Percentiles rank a stretch among this genome's conserved stretches.
Evolutionary conservation across 2,113 vertebrate genomes (phyloP).

Genomic region (Tenebrosternarchus preto): DNA sequence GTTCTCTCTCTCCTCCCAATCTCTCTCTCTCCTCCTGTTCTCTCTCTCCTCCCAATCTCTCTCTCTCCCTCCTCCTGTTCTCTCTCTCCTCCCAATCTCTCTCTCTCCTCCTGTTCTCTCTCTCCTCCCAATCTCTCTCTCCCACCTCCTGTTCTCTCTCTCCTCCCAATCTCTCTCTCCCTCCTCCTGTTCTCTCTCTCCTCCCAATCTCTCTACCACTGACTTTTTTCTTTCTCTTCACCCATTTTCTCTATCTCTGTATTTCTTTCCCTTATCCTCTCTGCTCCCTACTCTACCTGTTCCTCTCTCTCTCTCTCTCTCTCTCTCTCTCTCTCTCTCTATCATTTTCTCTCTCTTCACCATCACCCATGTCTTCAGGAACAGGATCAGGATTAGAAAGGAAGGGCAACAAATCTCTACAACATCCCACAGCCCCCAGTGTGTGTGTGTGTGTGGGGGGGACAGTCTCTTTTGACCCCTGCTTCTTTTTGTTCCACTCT

Average conservation of each 20-base stretch:
- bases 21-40: neutral
- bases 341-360: neutral
- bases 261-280: neutral
- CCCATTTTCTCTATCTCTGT: slow-evolving; percentile 22
- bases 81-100: slow-evolving; percentile 11
- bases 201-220: neutral
- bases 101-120: slow-evolving; percentile 27
- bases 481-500: slow-evolving; percentile 37
- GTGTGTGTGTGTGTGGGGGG: slow-evolving; percentile 17
- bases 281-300: neutral
- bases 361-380: neutral
- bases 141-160: slow-evolving; percentile 37
- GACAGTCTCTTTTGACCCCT: slow-evolving; percentile 45
- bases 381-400: neutral
- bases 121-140: slow-evolving; percentile 2
- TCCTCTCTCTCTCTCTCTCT: slow-evolving; percentile 24
- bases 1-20: slow-evolving; percentile 22
- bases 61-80: slow-evolving; percentile 16
- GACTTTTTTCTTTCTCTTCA: neutral
- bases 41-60: too few relatives aligned
- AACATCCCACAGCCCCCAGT: neutral
- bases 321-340: slow-evolving; percentile 37
- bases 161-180: neutral
- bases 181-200: slow-evolving; percentile 18
- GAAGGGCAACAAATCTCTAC: slow-evolving; percentile 24